These are phyloP conservation scores for Heterodera carotae DNA, from an alignment of 1,140 invertebrate species.

Conservation along the genomic window DNA sequence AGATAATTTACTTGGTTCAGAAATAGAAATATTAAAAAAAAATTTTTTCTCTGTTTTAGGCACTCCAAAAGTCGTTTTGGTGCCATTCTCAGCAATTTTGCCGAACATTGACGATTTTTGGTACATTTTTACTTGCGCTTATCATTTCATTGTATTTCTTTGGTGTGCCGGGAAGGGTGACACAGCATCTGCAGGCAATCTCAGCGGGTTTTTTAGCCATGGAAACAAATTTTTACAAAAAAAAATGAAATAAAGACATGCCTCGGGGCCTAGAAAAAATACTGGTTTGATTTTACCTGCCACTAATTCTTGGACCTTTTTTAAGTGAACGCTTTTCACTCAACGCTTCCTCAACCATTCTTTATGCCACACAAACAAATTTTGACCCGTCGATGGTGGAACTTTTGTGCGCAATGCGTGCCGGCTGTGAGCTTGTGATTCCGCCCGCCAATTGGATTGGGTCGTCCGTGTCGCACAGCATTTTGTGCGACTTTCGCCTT, in stretches of 20 bases:
- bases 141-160: no score
- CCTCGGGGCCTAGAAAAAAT: no score
- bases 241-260: no score
- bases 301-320: background rate
- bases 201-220: no score
- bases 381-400: slow-evolving; percentile 40
- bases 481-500: slow-evolving; percentile 10
- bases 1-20: background rate
- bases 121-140: slow-evolving; percentile 10
- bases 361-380: slow-evolving; percentile 26
- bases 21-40: background rate
- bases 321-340: slow-evolving; percentile 24
- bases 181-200: no score
- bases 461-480: background rate
- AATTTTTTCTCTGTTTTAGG: background rate
- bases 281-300: background rate
- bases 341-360: background rate
- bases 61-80: slow-evolving; percentile 31
- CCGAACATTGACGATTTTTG: slow-evolving; percentile 35
- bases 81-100: slow-evolving; percentile 27
- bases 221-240: no score
- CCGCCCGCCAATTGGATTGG: slow-evolving; percentile 6
- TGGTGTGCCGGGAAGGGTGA: no score
- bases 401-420: slow-evolving; percentile 17
- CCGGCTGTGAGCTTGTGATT: slow-evolving; percentile 25